A percentile compares a stretch with the other conserved stretches of the same genome.
Evolutionary conservation across 2,888 invertebrate genomes (phyloP).

Genomic region (Tricholauxania praeusta): DNA sequence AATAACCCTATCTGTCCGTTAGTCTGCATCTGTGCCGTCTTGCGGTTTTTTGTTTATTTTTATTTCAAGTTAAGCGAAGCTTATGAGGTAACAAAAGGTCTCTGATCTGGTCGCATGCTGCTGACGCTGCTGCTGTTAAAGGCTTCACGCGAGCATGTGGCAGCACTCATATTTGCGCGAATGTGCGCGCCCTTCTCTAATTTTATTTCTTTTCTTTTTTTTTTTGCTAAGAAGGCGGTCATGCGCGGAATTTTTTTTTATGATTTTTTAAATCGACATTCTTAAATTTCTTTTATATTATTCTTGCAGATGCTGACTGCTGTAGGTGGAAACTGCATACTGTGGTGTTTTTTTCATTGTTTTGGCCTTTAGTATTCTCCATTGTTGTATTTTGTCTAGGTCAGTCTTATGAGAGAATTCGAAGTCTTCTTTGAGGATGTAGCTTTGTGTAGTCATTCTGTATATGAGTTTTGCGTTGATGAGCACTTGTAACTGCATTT

Average conservation of each 20-base stretch:
- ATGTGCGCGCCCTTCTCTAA: neutral
- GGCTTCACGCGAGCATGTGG: constrained; percentile 6
- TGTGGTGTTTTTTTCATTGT: neutral
- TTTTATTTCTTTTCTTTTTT: neutral
- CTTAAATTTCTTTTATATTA: too few species aligned
- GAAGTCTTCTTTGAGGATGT: too few species aligned
- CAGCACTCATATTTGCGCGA: neutral
- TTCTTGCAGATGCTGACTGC: neutral
- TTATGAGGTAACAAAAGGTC: neutral
- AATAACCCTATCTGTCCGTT: too few species aligned
- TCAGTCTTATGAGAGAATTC: too few species aligned
- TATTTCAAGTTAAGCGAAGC: neutral
- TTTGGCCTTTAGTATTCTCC: too few species aligned
- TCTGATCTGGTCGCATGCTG: constrained; percentile 4
- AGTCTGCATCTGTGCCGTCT: neutral
- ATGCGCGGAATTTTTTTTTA: constrained; percentile 8
- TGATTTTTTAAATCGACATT: neutral
- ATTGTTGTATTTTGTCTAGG: too few species aligned
- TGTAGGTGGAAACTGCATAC: neutral
- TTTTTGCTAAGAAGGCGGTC: constrained; percentile 1
- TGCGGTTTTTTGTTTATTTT: neutral
- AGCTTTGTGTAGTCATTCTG: too few species aligned
- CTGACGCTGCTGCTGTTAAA: too few species aligned
- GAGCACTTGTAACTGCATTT: too few species aligned
- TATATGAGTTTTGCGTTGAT: too few species aligned